Conservation (phyloP, 2,888 invertebrate species). For the Drosophila longiperda region DNA sequence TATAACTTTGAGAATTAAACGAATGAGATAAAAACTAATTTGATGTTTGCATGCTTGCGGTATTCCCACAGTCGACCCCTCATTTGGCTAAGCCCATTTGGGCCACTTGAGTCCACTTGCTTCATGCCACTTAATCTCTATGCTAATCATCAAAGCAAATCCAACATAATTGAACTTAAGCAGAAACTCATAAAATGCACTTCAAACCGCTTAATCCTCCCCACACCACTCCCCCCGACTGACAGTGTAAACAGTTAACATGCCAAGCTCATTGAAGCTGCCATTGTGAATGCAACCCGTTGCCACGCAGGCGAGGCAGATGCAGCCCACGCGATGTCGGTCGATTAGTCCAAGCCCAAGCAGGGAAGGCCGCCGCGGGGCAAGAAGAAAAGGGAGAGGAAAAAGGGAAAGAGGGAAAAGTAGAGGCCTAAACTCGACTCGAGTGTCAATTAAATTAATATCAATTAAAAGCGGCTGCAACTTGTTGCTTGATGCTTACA, state of each 20-base stretch:
- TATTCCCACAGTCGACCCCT: background rate
- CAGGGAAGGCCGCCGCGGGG: background rate
- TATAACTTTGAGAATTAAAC: background rate
- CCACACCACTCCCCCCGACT: background rate
- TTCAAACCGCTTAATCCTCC: slow-evolving; percentile 20
- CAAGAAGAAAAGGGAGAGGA: background rate
- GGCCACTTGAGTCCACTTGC: slow-evolving; percentile 10
- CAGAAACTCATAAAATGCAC: slow-evolving; percentile 75
- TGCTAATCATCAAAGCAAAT: slow-evolving; percentile 56
- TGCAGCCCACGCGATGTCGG: slow-evolving; percentile 61
- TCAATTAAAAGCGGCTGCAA: slow-evolving; percentile 77
- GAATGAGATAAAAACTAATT: background rate
- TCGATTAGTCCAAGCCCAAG: slow-evolving; percentile 59
- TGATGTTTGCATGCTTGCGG: background rate
- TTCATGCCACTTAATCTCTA: slow-evolving; percentile 56
- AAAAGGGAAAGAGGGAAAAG: slow-evolving; percentile 8
- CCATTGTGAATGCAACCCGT: slow-evolving; percentile 34
- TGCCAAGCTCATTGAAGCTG: slow-evolving; percentile 59
- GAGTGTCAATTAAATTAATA: slow-evolving; percentile 80
- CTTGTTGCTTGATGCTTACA: slow-evolving; percentile 62
- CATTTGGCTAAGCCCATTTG: background rate
- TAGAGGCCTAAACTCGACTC: slow-evolving; percentile 62
- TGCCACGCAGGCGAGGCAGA: slow-evolving; percentile 23
- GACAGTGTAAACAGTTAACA: slow-evolving; percentile 53
- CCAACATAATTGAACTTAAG: slow-evolving; percentile 70